phyloP scores from a whole-genome alignment of 2,113 vertebrate genomes.

The Gambusia affinis region DNA sequence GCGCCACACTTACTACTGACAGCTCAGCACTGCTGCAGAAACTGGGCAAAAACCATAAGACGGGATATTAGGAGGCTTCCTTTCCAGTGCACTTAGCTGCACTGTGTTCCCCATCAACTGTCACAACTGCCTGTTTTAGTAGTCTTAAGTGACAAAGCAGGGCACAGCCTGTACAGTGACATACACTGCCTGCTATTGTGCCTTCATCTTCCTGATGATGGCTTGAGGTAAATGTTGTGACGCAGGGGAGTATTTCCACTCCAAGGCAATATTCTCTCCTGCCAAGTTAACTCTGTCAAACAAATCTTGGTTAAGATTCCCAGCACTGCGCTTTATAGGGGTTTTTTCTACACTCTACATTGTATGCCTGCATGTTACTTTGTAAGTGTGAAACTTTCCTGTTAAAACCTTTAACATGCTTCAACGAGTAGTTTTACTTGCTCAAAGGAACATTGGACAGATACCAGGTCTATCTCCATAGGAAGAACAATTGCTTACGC shows the following conservation, averaged over 20 bases:
- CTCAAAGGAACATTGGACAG: constrained; percentile 13
- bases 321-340: constrained; percentile 26
- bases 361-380: constrained; percentile 6
- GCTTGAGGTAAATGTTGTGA: constrained; percentile 72
- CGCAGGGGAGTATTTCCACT: constrained; percentile 65
- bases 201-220: constrained; percentile 47
- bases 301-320: constrained; percentile 30
- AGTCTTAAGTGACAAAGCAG: constrained; percentile 68
- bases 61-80: constrained; percentile 60
- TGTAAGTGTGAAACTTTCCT: constrained; percentile 22
- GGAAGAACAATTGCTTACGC: constrained; percentile 10
- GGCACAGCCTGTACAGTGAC: constrained; percentile 22
- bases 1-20: constrained; percentile 75
- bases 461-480: not conserved
- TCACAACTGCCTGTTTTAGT: constrained; percentile 65
- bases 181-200: constrained; percentile 67
- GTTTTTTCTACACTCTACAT: constrained; percentile 18
- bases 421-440: constrained; percentile 28
- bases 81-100: constrained; percentile 43
- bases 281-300: constrained; percentile 63
- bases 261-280: constrained; percentile 28
- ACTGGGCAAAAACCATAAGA: constrained; percentile 53
- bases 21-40: constrained; percentile 70
- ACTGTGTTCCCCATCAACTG: constrained; percentile 67
- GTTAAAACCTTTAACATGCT: not conserved